Percentiles rank a stretch among this genome's conserved stretches.
phyloP scores from a whole-genome alignment of 2,113 vertebrate species.

The Equus quagga region DNA sequence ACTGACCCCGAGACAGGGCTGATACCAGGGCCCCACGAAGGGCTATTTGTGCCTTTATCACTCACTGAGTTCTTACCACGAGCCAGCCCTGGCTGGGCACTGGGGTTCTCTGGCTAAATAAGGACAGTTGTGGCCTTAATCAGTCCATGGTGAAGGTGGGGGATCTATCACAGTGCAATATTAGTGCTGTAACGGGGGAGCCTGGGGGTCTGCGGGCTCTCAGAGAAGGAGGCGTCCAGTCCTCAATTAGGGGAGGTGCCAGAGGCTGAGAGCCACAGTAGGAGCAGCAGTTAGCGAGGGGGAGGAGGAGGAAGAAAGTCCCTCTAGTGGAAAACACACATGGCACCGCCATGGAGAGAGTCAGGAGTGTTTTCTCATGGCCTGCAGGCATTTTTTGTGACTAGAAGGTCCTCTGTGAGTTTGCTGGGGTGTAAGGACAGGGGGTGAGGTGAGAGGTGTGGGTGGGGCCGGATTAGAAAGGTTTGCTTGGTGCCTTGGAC shows the following conservation, averaged over 20 bases:
- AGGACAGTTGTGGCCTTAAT: not conserved
- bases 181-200: not conserved
- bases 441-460: not conserved
- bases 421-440: not conserved
- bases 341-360: not conserved
- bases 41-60: accelerated
- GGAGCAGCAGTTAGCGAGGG: not conserved
- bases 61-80: not conserved
- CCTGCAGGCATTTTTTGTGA: not conserved
- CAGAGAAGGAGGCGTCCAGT: not conserved
- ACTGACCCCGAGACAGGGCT: accelerated
- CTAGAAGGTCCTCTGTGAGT: not conserved
- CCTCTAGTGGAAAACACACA: not conserved
- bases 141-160: not conserved
- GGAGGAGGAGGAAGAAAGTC: not conserved
- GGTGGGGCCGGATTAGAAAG: not conserved
- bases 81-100: not conserved
- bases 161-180: not conserved
- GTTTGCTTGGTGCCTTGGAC: too few species aligned
- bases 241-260: too few species aligned
- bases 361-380: not conserved
- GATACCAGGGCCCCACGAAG: not conserved
- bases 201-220: not conserved
- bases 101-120: not conserved
- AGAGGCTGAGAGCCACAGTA: not conserved